Base-by-base conservation (phyloP, 2,797 vertebrate species). In the Toxotes lorentzi region DNA sequence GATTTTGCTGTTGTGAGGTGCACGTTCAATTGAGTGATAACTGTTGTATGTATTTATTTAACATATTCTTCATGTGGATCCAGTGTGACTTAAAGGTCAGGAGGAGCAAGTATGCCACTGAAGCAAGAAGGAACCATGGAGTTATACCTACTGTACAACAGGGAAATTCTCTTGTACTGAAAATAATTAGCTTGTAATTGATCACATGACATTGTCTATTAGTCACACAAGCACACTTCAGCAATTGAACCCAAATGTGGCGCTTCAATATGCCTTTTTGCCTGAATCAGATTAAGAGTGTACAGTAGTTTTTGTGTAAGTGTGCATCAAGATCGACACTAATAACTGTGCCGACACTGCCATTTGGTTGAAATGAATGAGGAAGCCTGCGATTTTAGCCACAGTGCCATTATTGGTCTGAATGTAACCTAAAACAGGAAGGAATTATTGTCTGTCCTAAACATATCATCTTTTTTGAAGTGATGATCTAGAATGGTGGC, bases 1-100 rank as follows among this genome's bases (percentile, higher is more conserved):
- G 71, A 78, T 58, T 56, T 7, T 65, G 30, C 35, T 71, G 21
- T 56, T 81, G 21, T 47, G 34, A 58, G 72, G 43, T 50, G 51
- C 13, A 0, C 13, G 10, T 54, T 83, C 12, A 41, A 32, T 1
- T 64, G 19, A 45, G n/a, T 51, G 53, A 78, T 60, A 48, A 6
- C 5, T 24, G 23, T 21, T 72, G 5, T 4, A 13, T 64, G n/a
- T 34, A n/a, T 61, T 51, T 3, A 1, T 54, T 41, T 41, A 12
- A 43, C 45, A 54, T 43, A 24, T 60, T 7, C 4, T 45, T 76
- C n/a, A 19, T 67, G 7, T 64, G 30, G 21, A 50, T 56, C 10
- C 17, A 54, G 7, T 66, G 19, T 27, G 16, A 63, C 19, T 58
- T 50, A 38, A 48, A n/a, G 0, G n/a, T 27, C n/a, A n/a, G 14